Conservation (phyloP, 2,888 invertebrate genomes). For the Sepioteuthis lessoniana region DNA sequence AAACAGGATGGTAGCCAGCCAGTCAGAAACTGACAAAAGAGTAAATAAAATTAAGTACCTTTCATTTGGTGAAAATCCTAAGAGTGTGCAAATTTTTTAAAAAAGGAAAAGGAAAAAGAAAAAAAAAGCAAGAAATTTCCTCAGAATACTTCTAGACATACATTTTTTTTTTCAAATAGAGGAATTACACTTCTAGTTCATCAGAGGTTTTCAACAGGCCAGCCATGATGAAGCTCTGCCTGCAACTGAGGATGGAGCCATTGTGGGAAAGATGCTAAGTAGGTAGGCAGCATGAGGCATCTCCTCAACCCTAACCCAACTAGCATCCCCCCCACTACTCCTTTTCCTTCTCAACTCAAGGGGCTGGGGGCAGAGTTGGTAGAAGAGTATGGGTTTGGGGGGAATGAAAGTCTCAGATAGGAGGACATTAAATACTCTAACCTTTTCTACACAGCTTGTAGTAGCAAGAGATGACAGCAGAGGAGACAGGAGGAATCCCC, state of each 20-base stretch:
- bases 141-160: background rate
- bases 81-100: background rate
- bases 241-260: background rate
- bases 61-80: background rate
- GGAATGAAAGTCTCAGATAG: background rate
- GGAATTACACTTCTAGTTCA: background rate
- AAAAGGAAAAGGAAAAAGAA: too few relatives aligned
- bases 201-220: background rate
- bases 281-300: background rate
- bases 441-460: background rate
- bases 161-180: too few relatives aligned
- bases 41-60: background rate
- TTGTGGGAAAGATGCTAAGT: constrained; percentile 12
- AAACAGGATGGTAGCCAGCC: background rate
- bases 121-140: background rate
- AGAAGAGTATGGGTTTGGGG: background rate
- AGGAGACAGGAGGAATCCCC: background rate
- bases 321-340: background rate
- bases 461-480: background rate
- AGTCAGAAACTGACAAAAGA: background rate
- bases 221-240: background rate
- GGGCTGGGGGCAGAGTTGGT: background rate
- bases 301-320: background rate
- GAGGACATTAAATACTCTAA: background rate
- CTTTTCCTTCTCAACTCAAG: too few relatives aligned